phyloP scores from a whole-genome alignment of 2,113 vertebrate genomes.

The Erinaceus europaeus region DNA sequence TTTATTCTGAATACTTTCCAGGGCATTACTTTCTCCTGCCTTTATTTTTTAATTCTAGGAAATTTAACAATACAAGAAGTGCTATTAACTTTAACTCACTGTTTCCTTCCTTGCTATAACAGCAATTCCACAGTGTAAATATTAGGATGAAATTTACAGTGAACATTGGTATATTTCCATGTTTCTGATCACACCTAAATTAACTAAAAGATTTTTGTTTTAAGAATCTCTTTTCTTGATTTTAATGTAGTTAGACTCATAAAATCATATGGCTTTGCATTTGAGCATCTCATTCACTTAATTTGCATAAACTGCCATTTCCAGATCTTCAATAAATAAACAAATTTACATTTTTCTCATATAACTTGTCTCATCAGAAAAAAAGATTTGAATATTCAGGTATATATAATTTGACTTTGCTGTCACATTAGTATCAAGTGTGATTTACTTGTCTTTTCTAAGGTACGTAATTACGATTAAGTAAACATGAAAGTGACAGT shows the following conservation, averaged over 20 bases:
- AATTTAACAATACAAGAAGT: background rate
- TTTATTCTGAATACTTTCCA: background rate
- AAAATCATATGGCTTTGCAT: conserved; percentile 62
- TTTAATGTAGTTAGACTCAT: conserved; percentile 56
- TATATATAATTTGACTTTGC: conserved; percentile 40
- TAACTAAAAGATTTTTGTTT: conserved; percentile 54
- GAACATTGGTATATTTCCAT: conserved; percentile 24
- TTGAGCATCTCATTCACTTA: conserved; percentile 30
- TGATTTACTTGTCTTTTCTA: conserved; percentile 63
- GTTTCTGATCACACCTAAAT: conserved; percentile 40
- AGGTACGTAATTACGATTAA: conserved; percentile 55
- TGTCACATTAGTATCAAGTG: conserved; percentile 35
- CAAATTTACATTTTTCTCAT: conserved; percentile 45
- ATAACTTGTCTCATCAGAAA: conserved; percentile 12
- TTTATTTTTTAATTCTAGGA: background rate
- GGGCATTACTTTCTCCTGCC: background rate
- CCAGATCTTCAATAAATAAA: conserved; percentile 62
- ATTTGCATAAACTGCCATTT: conserved; percentile 63
- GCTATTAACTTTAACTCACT: background rate
- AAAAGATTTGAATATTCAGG: conserved; percentile 64
- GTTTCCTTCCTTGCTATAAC: background rate
- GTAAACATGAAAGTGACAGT: conserved; percentile 57
- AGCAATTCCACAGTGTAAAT: conserved; percentile 1
- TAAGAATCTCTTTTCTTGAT: conserved; percentile 44
- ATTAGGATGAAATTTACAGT: conserved; percentile 8